Percentiles rank a stretch among this genome's conserved stretches.
phyloP scores from a whole-genome alignment of 2,113 vertebrate species.

The Eolophus roseicapilla region DNA sequence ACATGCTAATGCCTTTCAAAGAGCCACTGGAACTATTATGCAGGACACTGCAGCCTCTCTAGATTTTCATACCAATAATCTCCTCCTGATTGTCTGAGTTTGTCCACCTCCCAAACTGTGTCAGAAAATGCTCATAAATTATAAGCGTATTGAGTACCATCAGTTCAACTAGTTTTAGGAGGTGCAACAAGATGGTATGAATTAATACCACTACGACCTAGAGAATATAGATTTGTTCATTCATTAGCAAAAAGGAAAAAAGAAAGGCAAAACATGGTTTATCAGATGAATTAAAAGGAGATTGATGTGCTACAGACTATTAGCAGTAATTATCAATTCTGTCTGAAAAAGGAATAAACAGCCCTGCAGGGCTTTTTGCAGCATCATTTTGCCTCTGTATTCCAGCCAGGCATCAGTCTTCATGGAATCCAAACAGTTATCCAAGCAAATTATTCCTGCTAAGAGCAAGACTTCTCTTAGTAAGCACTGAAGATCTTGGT shows the following conservation, averaged over 20 bases:
- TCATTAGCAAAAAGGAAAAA: neutral
- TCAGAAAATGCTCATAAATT: neutral
- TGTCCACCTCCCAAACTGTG: neutral
- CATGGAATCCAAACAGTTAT: neutral
- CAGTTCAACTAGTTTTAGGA: neutral
- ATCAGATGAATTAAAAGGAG: neutral
- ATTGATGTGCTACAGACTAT: neutral
- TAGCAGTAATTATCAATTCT: constrained; percentile 35
- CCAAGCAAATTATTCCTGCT: constrained; percentile 1
- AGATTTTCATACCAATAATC: constrained; percentile 16
- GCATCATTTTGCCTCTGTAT: neutral
- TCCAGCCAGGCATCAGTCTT: neutral
- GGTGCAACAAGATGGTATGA: neutral
- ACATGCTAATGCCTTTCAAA: neutral
- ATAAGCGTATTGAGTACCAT: neutral
- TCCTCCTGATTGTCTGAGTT: neutral
- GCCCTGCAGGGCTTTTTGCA: neutral
- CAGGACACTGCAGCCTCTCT: neutral
- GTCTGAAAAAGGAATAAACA: constrained; percentile 29
- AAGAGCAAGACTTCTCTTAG: neutral
- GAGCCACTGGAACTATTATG: neutral
- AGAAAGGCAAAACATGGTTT: neutral
- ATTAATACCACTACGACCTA: neutral
- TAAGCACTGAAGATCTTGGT: neutral
- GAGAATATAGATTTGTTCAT: neutral